Base-by-base conservation (phyloP, 1,140 invertebrate species). In the Maniola jurtina region DNA sequence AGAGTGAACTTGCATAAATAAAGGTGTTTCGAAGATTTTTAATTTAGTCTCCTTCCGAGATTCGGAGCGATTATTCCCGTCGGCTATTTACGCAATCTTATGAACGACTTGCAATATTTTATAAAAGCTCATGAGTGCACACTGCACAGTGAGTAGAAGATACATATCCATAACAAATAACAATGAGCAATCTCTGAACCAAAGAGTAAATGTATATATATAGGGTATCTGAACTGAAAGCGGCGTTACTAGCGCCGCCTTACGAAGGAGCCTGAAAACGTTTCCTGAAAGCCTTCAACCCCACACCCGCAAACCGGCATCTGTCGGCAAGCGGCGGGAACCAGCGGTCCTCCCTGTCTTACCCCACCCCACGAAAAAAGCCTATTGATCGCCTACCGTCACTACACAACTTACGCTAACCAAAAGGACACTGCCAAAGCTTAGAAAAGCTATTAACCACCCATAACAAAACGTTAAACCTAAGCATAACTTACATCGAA, bases 381-480 rank as follows among this genome's bases (percentile, higher is more conserved):
- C 75, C 73, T 89, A 89, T 89, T 83, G 85, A 89, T 89, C 82
- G 67, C 57, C 65, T 66, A 68, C 72, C 61, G 71, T 71, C 75
- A 75, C 77, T 78, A 86, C 73, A 83, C 83, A 84, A 85, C 79
- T 78, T 82, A 83, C 78, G 83, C 81, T 82, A 86, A 74, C 78
- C 71, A 66, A 79, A 75, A 66, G 71, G 74, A 83, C 80, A 81
- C 80, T 84, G 81, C 77, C 80, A 76, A 74, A 84, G 73, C 75
- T 71, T 75, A 60, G 66, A 68, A 67, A 75, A 73, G 64, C 64
- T 50, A 62, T 25, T 61, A 69, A 73, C 47, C 35, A 61, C 62
- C 40, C 66, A 66, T 66, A 69, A 66, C 64, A 50, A 64, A 61
- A 40, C 67, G 48, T 76, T 70, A 67, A 71, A 71, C 70, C 73